Base-by-base conservation (phyloP, 1,140 invertebrate genomes). In the Drosophila guanche region DNA sequence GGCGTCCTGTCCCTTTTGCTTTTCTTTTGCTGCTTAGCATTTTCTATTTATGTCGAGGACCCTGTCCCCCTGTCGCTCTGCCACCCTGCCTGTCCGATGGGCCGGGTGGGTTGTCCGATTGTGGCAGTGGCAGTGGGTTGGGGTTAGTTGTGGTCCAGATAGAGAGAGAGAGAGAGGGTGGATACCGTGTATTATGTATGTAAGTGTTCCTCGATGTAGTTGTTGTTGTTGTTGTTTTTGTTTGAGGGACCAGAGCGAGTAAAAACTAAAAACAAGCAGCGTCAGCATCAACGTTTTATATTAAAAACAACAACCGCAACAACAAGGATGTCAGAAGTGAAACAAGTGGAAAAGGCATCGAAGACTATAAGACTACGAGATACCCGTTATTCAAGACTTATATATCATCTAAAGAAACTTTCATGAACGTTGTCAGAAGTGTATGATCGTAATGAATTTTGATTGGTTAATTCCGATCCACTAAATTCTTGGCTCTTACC, bases 251-350 rank as follows among this genome's bases (percentile, higher is more conserved):
- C 75, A 52, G 50, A 68, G 66, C 43, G 66, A 68, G 66, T 83
- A 79, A 66, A 83, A 85, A 85, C 81, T 75, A 85, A 77, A 86
- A 86, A 88, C 83, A 85, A 81, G 81, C 81, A 86, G 50, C 73
- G 81, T 85, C 81, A 86, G 81, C 81, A 79, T 79, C 79, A 86
- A 85, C 72, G 74, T 76, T 85, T 86, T 70, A 86, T 85, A 85
- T 86, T 86, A 85, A 86, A 85, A 85, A 80, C 81, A 86, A 85
- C 55, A 84, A 63, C 46, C 54, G 33, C 65, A 85, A 56, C 40
- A 70, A 40, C 54, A 73, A 74, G 47, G 70, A 63, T 37, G 52
- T 20, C 58, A 51, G 48, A 47, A 56, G 58, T 48, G 42, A 57
- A 50, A 50, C 22, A 68, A 65, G 43, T 12, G 33, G 33, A 37